A percentile compares a stretch with the other conserved stretches of the same genome.
Evolutionary conservation across 2,797 vertebrate species (phyloP).

Genomic region (Margarornis squamiger): DNA sequence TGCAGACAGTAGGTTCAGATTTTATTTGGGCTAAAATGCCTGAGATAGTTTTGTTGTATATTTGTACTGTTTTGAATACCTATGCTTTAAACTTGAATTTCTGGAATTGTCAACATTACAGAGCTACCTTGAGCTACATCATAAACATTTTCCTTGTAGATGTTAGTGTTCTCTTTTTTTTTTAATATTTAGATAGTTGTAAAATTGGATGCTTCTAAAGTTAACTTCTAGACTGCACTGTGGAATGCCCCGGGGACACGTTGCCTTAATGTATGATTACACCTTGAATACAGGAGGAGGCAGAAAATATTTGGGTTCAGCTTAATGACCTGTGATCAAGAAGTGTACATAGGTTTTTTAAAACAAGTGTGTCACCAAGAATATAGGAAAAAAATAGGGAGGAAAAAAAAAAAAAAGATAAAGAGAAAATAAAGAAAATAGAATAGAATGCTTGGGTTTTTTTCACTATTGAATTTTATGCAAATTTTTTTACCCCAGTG

Average conservation of each 20-base stretch:
- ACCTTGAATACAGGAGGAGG: not conserved
- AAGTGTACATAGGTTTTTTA: not conserved
- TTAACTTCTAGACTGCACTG: not conserved
- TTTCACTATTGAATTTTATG: not conserved
- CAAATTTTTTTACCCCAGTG: not conserved
- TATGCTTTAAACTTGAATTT: not conserved
- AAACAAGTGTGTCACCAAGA: not conserved
- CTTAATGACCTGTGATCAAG: not conserved
- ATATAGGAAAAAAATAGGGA: no score
- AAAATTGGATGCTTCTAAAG: not conserved
- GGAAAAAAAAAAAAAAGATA: rapidly evolving
- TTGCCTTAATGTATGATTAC: not conserved
- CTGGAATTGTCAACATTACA: not conserved
- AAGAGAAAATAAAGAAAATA: rapidly evolving
- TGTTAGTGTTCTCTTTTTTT: not conserved
- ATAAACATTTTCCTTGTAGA: not conserved
- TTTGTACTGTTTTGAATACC: not conserved
- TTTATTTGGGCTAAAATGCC: not conserved
- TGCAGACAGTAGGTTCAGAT: not conserved
- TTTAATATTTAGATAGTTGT: not conserved
- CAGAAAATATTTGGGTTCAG: not conserved
- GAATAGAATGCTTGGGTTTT: not conserved
- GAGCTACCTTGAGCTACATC: not conserved
- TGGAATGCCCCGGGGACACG: no score
- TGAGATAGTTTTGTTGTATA: not conserved